Base-by-base conservation (phyloP, 1,140 invertebrate genomes). In the Chrysomallon squamiferum region DNA sequence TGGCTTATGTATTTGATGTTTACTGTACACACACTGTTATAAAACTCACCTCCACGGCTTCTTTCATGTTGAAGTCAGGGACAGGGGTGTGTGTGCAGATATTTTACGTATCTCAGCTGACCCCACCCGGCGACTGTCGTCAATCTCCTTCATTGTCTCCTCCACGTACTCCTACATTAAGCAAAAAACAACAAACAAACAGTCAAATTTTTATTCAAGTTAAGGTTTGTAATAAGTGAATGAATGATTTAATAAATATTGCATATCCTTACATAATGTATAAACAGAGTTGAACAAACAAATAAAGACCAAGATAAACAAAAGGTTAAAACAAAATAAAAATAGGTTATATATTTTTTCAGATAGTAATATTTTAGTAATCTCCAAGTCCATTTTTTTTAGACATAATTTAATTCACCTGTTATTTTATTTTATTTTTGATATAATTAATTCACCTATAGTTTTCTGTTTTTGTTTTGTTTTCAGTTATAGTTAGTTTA, bases 61-160 rank as follows among this genome's bases (percentile, higher is more conserved):
- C 73, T n/a, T 69, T 61, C 77, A 79, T 79, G 57, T 79, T 69
- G 70, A 79, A 79, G 33, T 72, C 54, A 27, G 74, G 69, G 20
- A 74, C 56, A 25, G 68, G 61, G 41, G 41, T 62, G 7, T 62
- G 22, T 13, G 25, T 47, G 63, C 32, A 11, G 56, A 47, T 5
- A 27, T 30, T 43, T 41, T 20, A 18, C 43, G 20, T 13, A 35
- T 57, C 56, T 59, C 58, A 0, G 43, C 15, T 6, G 59, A 20
- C 30, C 47, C 57, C 3, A 18, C 29, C 20, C 33, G 35, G 38
- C 33, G 56, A 20, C 50, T 29, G 15, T 20, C 20, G 27, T 60
- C 30, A 41, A 61, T 49, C 20, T 32, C 38, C 49, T 66, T 30
- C 49, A 67, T 2, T 27, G 29, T 22, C 18, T 62, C 62, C 18